Base-by-base conservation (phyloP, 2,113 vertebrate genomes). In the Nerophis lumbriciformis region DNA sequence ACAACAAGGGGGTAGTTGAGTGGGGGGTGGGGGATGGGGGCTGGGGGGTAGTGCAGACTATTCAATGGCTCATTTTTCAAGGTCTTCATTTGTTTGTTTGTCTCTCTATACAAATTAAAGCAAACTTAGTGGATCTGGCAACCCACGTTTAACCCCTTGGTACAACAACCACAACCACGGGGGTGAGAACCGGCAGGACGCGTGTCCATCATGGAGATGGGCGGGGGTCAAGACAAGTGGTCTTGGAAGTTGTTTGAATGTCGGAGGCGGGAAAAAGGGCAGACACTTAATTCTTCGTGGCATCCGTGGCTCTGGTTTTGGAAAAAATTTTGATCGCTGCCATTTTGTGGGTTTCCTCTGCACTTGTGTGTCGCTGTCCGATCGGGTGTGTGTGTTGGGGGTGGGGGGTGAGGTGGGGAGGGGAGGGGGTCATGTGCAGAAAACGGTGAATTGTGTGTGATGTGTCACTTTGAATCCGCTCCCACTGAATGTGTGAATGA, bases 391-490 rank as follows among this genome's bases (percentile, higher is more conserved):
- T 42, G 28, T 28, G 28, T 28, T 28, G 28, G 1, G 28, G 1
- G 28, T 28, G 28, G 28, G 1, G 28, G 0, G 28, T 9, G 39
- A 2, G 11, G 28, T 2, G 39, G 42, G 11, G 42, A 11, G 42
- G 42, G 1, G 79, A 79, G 61, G 81, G 76, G 77, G 67, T 69
- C 61, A 48, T 78, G 73, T 66, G 61, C 61, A 45, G 63, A 74
- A 79, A 81, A 71, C 65, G 68, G 50, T 53, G 55, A 39, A 66
- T 79, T 78, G 72, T 80, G 45, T 71, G 74, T 58, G 77, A 81
- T 63, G 75, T 85, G 85, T 87, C 85, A 87, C 78, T 84, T 81
- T 83, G 80, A 77, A 84, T 87, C 79, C 84, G 75, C 53, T 63
- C 76, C 82, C 72, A 61, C 71, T 72, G 77, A 83, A 85, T 80